Base-by-base conservation (phyloP, 2,888 invertebrate genomes). In the Pseudanteris insignis region DNA sequence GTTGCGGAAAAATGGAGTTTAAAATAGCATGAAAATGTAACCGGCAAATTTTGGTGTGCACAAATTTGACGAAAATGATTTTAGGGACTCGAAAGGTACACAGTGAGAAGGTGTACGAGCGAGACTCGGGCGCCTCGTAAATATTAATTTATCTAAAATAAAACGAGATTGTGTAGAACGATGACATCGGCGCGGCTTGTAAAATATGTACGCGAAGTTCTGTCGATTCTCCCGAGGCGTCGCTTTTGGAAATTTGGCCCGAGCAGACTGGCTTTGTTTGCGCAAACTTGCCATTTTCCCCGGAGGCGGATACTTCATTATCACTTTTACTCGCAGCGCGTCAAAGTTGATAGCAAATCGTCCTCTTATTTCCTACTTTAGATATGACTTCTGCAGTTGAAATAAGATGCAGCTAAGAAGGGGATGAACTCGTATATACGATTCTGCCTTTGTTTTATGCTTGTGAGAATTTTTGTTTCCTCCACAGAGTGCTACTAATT, bases 221-320 rank as follows among this genome's bases (percentile, higher is more conserved):
- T 51, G 50, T 57, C 47, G 46, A 62, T 51, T 51, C 51, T 61
- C 55, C 44, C 11, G 61, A 51, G 62, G 62, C 43, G 37, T 47
- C 57, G 51, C 62, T 62, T 62, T 62, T 46, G 51, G 55, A 62
- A 62, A 55, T 57, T 48, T 44, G 50, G 48, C 48, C 40, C 34
- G 40, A 43, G 41, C 32, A 28, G 37, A 37, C 40, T 11, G 41
- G 47, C 51, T 62, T 62, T 57, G 57, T 57, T 62, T 62, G 47
- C 51, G 43, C 57, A 55, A 61, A 61, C 55, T 61, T 55, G 55
- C 37, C 40, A 41, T 54, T 41, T 51, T n/a, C 46, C 54, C 55
- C 30, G 24, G 55, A 44, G 61, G 61, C 54, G 26, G 50, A 54
- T 61, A 48, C 61, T 61, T 55, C 61, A 55, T 61, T 61, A 61